Percentiles rank a stretch among this genome's conserved stretches.
Evolutionary conservation across 2,797 vertebrate genomes (phyloP).

Genomic region (Enoplosus armatus): DNA sequence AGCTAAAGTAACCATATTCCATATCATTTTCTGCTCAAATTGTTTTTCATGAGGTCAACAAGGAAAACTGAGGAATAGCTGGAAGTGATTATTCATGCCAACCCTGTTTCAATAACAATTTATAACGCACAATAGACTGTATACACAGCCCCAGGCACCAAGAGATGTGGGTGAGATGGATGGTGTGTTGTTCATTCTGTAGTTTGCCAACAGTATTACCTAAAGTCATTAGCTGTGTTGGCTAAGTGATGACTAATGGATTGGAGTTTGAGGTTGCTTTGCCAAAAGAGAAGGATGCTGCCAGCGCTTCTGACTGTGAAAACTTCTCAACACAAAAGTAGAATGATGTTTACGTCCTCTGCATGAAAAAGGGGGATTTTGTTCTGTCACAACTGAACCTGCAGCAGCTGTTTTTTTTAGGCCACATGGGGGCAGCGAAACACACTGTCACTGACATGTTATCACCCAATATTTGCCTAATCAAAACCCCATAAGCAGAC

Average conservation of each 20-base stretch:
- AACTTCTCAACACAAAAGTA: constrained; percentile 21
- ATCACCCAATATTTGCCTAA: too few species aligned
- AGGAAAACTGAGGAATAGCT: constrained; percentile 28
- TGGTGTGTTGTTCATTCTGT: constrained; percentile 31
- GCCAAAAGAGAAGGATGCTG: constrained; percentile 46
- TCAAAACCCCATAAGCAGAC: too few species aligned
- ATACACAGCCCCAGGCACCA: constrained; percentile 31
- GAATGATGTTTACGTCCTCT: not conserved
- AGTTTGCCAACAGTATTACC: constrained; percentile 58
- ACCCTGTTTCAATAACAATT: constrained; percentile 38
- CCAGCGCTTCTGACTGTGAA: constrained; percentile 53
- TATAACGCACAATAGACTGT: constrained; percentile 35
- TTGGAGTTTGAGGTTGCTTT: constrained; percentile 12
- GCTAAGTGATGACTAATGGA: constrained; percentile 52
- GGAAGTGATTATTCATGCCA: constrained; percentile 36
- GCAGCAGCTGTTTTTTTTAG: not conserved
- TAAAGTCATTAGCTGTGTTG: constrained; percentile 44
- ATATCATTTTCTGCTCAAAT: constrained; percentile 11
- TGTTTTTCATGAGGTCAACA: constrained; percentile 35
- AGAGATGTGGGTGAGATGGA: constrained; percentile 38
- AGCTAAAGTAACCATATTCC: not conserved
- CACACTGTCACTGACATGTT: not conserved
- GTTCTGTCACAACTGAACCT: not conserved
- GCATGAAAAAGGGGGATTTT: not conserved
- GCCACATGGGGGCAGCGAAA: not conserved